Base-by-base conservation (phyloP, 2,888 invertebrate genomes). In the Drosophila atripex region DNA sequence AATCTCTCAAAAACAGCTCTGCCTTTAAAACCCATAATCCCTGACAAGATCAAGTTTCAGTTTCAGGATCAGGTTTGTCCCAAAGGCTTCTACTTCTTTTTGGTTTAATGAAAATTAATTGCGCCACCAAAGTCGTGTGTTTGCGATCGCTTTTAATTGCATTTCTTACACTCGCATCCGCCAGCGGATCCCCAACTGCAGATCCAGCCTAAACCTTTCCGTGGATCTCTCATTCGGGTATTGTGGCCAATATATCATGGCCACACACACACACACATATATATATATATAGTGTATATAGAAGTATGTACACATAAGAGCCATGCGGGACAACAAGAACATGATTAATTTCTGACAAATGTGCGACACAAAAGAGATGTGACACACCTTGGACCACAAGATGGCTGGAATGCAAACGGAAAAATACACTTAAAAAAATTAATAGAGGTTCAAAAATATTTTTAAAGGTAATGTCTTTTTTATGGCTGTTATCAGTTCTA, bases 291-390 rank as follows among this genome's bases (percentile, higher is more conserved):
- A 18, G 46, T 32, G 54, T 71, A 51, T 54, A 60, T 58, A 59
- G 30, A 39, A 43, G 61, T 65, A 49, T 45, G 43, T 41, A 65
- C 56, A 25, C 18, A 52, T 18, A 25, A 43, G 39, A 30, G 50
- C 28, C 58, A 65, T 74, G 64, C 71, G 73, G 73, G 71, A 46
- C 63, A 78, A 88, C 88, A 89, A 89, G 89, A 89, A 83, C 91
- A 90, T 91, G 91, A 91, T 91, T 90, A 91, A 91, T 91, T 89
- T 89, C 88, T 91, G 90, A 90, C 91, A 91, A 90, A 91, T 90
- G 90, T 88, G 84, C 88, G 79, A 89, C 89, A 88, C 82, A 83
- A 90, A 88, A 86, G 88, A 89, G 89, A 90, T 89, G 87, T 89
- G 91, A 91, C 91, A 91, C 87, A 64, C 59, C 61, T 59, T 56